phyloP scores from a whole-genome alignment of 2,888 invertebrate species.

The Macrostomum cliftonense region DNA sequence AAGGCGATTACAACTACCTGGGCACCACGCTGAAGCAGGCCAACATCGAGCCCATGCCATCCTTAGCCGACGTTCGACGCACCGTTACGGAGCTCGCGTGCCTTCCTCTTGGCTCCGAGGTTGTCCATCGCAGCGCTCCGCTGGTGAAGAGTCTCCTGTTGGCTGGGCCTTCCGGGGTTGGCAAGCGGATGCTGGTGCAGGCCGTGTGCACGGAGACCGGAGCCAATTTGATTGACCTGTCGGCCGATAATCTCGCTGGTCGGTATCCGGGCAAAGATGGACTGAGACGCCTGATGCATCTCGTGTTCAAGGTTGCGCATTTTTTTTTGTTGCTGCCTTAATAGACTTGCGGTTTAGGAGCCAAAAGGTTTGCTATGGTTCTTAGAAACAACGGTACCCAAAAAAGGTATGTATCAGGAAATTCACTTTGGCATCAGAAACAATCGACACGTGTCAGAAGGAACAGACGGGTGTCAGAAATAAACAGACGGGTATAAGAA shows the following conservation, averaged over 20 bases:
- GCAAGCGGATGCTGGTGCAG: conserved; percentile 66
- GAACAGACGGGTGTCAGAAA: no score
- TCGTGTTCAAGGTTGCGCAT: conserved; percentile 56
- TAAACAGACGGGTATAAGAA: no score
- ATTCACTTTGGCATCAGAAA: no score
- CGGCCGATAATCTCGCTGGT: conserved; percentile 72
- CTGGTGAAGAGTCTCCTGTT: conserved; percentile 53
- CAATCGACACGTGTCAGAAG: no score
- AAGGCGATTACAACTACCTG: conserved; percentile 52
- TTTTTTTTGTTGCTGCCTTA: not conserved
- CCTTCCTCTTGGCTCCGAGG: conserved; percentile 46
- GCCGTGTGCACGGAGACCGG: conserved; percentile 73
- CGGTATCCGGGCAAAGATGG: conserved; percentile 88
- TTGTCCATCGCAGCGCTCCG: conserved; percentile 38
- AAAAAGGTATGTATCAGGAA: no score
- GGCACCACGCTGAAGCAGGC: conserved; percentile 35
- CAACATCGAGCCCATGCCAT: conserved; percentile 45
- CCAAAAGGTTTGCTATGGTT: no score
- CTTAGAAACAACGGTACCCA: no score
- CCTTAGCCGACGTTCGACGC: conserved; percentile 63
- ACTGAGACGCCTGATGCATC: conserved; percentile 72
- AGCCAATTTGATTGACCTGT: conserved; percentile 69
- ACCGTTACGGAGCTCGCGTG: conserved; percentile 69
- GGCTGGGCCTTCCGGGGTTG: conserved; percentile 61
- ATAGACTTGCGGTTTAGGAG: no score